Conservation (phyloP, 2,888 invertebrate species). For the Sympetrum striolatum region DNA sequence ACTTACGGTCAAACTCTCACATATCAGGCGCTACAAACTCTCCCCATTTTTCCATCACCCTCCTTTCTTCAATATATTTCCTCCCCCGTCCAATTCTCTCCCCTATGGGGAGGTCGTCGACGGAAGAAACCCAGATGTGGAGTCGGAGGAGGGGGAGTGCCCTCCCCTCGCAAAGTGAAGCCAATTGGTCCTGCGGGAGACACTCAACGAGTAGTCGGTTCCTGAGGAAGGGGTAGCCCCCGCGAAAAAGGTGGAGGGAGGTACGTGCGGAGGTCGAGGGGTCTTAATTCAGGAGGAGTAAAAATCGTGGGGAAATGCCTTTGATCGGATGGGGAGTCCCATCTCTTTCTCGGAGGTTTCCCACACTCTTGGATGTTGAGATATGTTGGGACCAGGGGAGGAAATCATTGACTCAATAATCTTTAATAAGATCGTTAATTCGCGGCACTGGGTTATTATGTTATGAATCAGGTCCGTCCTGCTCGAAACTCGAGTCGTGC, state of each 20-base stretch:
- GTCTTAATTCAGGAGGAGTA: background rate
- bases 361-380: slow-evolving; percentile 1
- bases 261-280: background rate
- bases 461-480: slow-evolving; percentile 1
- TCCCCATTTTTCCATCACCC: background rate
- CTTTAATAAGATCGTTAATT: slow-evolving; percentile 23
- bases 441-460: background rate
- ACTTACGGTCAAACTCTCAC: background rate
- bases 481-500: background rate
- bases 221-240: background rate
- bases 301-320: background rate
- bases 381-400: slow-evolving; percentile 25
- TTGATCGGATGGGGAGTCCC: background rate
- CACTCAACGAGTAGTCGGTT: background rate
- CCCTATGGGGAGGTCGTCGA: background rate
- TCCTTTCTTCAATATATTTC: background rate
- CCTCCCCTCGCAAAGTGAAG: background rate
- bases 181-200: background rate
- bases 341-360: slow-evolving; percentile 6
- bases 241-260: background rate
- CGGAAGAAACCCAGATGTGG: background rate
- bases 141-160: background rate
- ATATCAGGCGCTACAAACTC: background rate
- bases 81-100: background rate
- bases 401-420: slow-evolving; percentile 37